Base-by-base conservation (phyloP, 2,888 invertebrate species). In the Hipparchia semele region DNA sequence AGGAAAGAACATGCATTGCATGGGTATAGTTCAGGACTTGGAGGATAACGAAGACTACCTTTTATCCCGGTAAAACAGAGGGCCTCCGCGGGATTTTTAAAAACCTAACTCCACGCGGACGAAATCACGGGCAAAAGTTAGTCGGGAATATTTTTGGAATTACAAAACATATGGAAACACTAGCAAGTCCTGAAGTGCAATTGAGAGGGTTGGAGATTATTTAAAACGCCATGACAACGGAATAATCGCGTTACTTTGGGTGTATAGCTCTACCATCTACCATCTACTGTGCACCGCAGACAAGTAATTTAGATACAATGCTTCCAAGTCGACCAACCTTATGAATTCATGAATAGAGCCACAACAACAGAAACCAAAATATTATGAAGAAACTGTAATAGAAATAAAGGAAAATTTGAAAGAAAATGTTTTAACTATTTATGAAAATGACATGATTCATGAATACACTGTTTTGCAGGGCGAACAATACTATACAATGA, bases 151-250 rank as follows among this genome's bases (percentile, higher is more conserved):
- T 46, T 10, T 58, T 46, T 68, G 23, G 58, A 59, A 58, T 58
- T 58, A 46, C 13, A 6, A 8, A 60, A 33, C 0, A 39, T 33
- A 23, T 70, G 70, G 70, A 64, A 7, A 12, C 64, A n/a, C 62
- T 70, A 70, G 62, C 13, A 56, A 53, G 12, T 45, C 54, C 56
- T 46, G 6, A 61, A 69, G 69, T 61, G 53, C 62, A 70, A 70
- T 64, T 56, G 64, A 53, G 70, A 70, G 71, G 71, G 71, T 65
- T 65, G 58, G 54, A 65, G 56, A 71, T 64, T 71, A 71, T 65
- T 71, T 65, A 59, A 71, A 71, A 72, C 66, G 53, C 60, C 10
- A 56, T 56, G 49, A 23, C 61, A 62, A 58, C 56, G 46, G 62
- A 70, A 70, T 67, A 74, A 71, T 64, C 71, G 60, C 61, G n/a